These are phyloP conservation scores for Sigmodon hispidus DNA, from an alignment of 2,113 vertebrate genomes.

Conservation along the genomic window DNA sequence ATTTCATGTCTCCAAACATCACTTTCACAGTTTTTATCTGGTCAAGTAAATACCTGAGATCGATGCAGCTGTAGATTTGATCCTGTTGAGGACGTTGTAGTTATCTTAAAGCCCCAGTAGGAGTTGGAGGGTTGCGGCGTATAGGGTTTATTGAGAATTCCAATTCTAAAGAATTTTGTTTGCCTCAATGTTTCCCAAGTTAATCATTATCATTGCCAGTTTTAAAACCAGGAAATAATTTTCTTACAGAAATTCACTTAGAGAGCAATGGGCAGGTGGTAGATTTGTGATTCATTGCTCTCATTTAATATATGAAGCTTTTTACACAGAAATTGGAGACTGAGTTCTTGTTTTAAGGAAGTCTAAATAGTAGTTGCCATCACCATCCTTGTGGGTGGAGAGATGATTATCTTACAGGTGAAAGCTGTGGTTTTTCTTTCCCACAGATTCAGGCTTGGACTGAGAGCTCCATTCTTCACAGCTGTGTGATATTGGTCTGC, in stretches of 20 bases:
- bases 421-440: constrained; percentile 27
- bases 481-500: not conserved
- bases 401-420: not conserved
- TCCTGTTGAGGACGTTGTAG: not conserved
- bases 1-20: not conserved
- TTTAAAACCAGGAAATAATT: constrained; percentile 34
- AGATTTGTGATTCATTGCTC: not conserved
- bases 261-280: not conserved
- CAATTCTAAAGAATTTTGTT: not conserved
- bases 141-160: not conserved
- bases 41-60: not conserved
- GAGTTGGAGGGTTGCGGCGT: not conserved
- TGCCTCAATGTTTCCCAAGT: not conserved
- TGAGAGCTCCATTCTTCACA: not conserved
- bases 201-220: not conserved
- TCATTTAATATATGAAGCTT: not conserved
- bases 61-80: not conserved
- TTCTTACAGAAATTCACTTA: constrained; percentile 21
- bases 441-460: not conserved
- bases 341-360: not conserved
- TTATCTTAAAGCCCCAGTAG: not conserved
- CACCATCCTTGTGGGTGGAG: not conserved
- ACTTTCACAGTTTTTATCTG: not conserved
- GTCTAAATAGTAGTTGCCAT: not conserved
- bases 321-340: not conserved